Base-by-base conservation (phyloP, 2,888 invertebrate genomes). In the Girardia tigrina region DNA sequence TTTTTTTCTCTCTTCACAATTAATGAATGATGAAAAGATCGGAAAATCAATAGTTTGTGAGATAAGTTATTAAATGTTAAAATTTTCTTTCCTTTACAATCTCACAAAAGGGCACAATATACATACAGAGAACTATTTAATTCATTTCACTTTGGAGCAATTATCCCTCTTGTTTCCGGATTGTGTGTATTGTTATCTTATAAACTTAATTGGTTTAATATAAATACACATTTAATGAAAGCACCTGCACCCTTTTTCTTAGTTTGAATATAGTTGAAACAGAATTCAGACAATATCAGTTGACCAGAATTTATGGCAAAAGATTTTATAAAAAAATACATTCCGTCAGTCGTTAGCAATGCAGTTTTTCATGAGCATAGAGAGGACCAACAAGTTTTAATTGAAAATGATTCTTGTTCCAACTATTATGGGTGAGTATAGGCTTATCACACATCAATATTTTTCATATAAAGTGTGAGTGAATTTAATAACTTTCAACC, bases 111-210 rank as follows among this genome's bases (percentile, higher is more conserved):
- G n/a, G n/a, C n/a, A n/a, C n/a, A n/a, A n/a, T n/a, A n/a, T n/a
- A n/a, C n/a, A n/a, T n/a, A n/a, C n/a, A n/a, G n/a, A n/a, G n/a
- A n/a, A n/a, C n/a, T n/a, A n/a, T n/a, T 56, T 56, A 56, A 56
- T 20, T 56, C n/a, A 12, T 56, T 56, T 56, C 56, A 56, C 56
- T 56, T 56, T 56, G 23, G 56, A 56, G n/a, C 56, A 56, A 56
- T 56, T 56, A 56, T 56, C 56, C 56, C 56, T 20, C 8, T 56
- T 4, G 23, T 56, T 56, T 56, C 56, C 56, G 56, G 56, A 20
- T n/a, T 56, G 56, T 56, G 56, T 56, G n/a, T 56, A 56, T 56
- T 56, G 56, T 56, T 56, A 56, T 56, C 56, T 56, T 56, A 56
- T 12, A 56, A 56, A 6, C 23, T 23, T n/a, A 56, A 56, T 56